Evolutionary conservation across 2,113 vertebrate species (phyloP).

Genomic region (Erythrocercus mccallii): DNA sequence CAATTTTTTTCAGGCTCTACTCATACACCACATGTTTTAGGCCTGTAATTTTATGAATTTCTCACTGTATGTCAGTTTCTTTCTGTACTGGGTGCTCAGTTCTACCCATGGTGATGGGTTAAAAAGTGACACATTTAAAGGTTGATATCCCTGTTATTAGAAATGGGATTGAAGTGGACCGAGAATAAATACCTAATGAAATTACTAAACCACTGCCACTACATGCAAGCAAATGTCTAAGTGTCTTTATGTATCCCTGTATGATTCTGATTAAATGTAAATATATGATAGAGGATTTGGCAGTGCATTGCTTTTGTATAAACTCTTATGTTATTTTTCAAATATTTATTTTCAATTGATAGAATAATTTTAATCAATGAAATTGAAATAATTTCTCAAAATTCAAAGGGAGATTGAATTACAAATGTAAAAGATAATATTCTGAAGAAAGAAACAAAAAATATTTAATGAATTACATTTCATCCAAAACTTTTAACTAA

Average conservation of each 20-base stretch:
- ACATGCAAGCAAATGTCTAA: not conserved
- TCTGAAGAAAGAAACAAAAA: not conserved
- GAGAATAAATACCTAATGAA: not conserved
- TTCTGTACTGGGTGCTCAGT: not conserved
- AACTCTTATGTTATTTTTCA: not conserved
- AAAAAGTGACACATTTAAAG: not conserved
- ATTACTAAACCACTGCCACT: not conserved
- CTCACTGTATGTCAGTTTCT: not conserved
- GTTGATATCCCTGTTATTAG: not conserved
- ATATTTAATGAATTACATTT: not conserved
- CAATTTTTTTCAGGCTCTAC: not conserved
- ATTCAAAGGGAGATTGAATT: not conserved
- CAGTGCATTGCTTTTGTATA: not conserved
- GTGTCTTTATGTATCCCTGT: too few species aligned
- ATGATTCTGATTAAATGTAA: not conserved
- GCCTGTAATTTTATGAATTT: not conserved
- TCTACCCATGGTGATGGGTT: not conserved
- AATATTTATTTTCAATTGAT: not conserved
- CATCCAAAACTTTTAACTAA: not conserved
- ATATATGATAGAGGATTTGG: not conserved
- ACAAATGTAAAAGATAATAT: not conserved
- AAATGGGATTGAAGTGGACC: not conserved
- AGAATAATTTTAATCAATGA: not conserved
- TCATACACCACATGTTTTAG: not conserved
- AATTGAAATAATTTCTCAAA: not conserved